These are phyloP conservation scores for Nycticorax nycticorax DNA, from an alignment of 2,113 vertebrate species.

Conservation along the genomic window DNA sequence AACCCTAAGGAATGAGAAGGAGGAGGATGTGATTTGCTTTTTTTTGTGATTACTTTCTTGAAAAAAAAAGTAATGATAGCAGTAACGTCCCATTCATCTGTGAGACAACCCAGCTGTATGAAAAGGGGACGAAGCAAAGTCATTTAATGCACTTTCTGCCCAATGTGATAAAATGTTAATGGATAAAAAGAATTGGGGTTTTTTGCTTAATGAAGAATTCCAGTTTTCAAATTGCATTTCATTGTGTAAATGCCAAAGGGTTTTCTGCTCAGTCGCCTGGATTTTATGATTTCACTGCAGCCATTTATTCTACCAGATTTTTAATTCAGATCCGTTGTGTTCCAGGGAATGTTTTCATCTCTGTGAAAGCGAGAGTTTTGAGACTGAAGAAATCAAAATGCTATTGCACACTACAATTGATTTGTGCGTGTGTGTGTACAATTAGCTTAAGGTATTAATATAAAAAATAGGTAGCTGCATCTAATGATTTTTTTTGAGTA, in stretches of 20 bases:
- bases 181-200: not conserved
- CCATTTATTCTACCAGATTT: not conserved
- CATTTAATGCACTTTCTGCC: not conserved
- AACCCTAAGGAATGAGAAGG: not conserved
- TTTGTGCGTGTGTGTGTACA: not conserved
- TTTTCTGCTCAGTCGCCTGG: not conserved
- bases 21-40: not conserved
- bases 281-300: not conserved
- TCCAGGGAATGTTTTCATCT: not conserved
- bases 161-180: not conserved
- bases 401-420: not conserved
- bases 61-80: not conserved
- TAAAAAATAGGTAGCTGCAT: conserved; percentile 68
- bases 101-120: not conserved
- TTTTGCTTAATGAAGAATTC: conserved; percentile 26
- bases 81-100: not conserved
- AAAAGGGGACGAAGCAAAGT: not conserved
- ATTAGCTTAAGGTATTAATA: conserved; percentile 77
- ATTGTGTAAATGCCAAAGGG: not conserved
- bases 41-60: not conserved
- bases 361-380: not conserved
- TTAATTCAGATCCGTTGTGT: not conserved
- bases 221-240: not conserved
- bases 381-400: not conserved
- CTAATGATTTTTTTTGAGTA: conserved; percentile 73